phyloP scores from a whole-genome alignment of 2,113 vertebrate genomes.

The Eira barbara region DNA sequence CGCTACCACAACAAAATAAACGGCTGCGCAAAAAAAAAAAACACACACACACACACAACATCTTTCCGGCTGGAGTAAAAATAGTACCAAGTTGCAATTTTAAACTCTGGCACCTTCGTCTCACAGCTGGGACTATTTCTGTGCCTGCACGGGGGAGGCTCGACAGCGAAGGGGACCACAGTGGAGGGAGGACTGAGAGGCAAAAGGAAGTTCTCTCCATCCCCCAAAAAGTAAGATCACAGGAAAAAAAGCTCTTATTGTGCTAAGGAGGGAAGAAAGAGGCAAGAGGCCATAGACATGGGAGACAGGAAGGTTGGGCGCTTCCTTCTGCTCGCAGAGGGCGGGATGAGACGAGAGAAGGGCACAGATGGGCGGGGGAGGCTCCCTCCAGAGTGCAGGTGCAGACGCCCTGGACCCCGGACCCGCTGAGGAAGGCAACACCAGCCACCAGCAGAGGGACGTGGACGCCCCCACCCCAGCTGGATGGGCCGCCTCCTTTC shows the following conservation, averaged over 20 bases:
- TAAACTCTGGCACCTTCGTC: constrained; percentile 15
- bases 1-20: background rate
- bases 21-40: background rate
- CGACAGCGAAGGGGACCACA: background rate
- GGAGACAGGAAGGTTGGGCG: accelerated
- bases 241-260: background rate
- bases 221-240: background rate
- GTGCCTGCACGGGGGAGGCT: background rate
- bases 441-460: accelerated
- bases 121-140: constrained; percentile 47
- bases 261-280: background rate
- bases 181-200: background rate
- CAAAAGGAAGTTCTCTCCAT: background rate
- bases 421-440: background rate
- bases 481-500: background rate
- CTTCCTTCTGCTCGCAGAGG: background rate
- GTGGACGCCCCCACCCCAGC: accelerated
- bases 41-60: background rate
- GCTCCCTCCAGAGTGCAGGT: background rate
- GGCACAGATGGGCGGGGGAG: accelerated
- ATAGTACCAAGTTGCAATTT: background rate
- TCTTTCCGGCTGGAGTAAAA: constrained; percentile 24
- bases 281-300: background rate
- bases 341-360: background rate
- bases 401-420: accelerated